Conservation (phyloP, 2,797 vertebrate species). For the Xiphorhynchus erythropygius region DNA sequence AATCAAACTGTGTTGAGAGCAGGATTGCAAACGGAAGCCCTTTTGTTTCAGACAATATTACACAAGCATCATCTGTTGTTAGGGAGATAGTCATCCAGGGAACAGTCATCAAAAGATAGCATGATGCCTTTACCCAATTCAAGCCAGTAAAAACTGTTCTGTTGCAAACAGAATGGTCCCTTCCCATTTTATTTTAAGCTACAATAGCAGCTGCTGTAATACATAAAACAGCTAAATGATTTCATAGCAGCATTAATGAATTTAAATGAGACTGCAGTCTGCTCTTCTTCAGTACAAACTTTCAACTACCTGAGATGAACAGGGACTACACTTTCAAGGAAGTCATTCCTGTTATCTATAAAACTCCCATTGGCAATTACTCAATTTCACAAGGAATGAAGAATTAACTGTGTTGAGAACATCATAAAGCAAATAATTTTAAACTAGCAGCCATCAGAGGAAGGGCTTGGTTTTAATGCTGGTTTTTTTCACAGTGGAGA, state of each 20-base stretch:
- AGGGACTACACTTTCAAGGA: background rate
- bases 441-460: background rate
- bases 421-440: background rate
- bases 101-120: constrained; percentile 21
- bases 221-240: constrained; percentile 20
- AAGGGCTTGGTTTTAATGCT: background rate
- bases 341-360: background rate
- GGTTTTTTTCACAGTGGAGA: background rate
- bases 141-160: background rate
- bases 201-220: constrained; percentile 25
- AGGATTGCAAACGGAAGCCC: constrained; percentile 10
- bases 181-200: constrained; percentile 44
- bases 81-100: constrained; percentile 29
- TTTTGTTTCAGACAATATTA: constrained; percentile 41
- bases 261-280: constrained; percentile 37
- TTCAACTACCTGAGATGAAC: background rate
- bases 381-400: background rate
- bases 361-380: background rate
- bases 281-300: background rate
- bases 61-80: constrained; percentile 47
- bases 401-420: background rate
- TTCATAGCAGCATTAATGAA: constrained; percentile 45
- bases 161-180: constrained; percentile 1
- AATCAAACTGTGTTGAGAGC: background rate
- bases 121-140: constrained; percentile 19